phyloP scores from a whole-genome alignment of 2,797 vertebrate species.

The Anguilla megastoma region DNA sequence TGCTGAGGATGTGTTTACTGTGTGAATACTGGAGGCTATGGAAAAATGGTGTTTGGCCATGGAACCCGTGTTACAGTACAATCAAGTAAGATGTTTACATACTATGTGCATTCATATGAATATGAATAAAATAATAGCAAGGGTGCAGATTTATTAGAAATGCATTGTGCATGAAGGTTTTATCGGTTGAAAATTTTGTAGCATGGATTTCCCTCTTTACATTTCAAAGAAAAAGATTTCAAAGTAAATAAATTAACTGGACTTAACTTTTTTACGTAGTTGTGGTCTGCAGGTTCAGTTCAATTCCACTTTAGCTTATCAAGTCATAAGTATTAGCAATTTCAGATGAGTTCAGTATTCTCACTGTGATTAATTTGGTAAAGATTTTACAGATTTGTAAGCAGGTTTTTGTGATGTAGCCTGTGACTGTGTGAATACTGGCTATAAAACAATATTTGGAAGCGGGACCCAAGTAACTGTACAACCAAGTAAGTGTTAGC shows the following conservation, averaged over 20 bases:
- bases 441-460: conserved; percentile 13
- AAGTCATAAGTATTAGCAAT: neutral
- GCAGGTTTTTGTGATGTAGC: neutral
- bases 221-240: neutral
- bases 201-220: neutral
- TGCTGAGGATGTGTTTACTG: neutral
- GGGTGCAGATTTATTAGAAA: neutral
- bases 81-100: conserved; percentile 25
- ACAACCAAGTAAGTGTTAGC: neutral
- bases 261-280: neutral
- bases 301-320: neutral
- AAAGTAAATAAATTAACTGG: neutral
- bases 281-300: neutral
- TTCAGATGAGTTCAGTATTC: neutral
- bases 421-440: conserved; percentile 23
- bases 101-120: neutral
- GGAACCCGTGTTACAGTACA: conserved; percentile 27
- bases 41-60: conserved; percentile 22
- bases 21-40: conserved; percentile 18
- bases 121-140: neutral
- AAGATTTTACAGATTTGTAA: neutral
- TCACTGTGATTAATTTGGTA: neutral
- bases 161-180: neutral
- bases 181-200: neutral
- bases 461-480: conserved; percentile 15